These are phyloP conservation scores for Coecobrya sp. DNA, from an alignment of 2,888 invertebrate genomes.

Conservation along the genomic window DNA sequence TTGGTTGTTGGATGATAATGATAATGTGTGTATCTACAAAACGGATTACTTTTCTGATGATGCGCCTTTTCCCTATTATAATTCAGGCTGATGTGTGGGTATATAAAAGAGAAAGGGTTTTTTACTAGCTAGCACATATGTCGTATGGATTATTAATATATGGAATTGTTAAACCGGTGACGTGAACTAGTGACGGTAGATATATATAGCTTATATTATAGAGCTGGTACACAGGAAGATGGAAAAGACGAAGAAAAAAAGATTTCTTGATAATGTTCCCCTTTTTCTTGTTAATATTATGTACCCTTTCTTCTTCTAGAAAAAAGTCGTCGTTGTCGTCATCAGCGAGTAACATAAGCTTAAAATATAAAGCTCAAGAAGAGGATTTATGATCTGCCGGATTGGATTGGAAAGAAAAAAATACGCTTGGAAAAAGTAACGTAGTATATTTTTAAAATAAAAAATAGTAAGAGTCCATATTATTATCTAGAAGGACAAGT, in stretches of 20 bases:
- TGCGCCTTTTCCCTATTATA: constrained; percentile 5
- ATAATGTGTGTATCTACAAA: constrained; percentile 59
- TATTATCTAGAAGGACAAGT: background rate
- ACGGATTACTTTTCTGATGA: constrained; percentile 65
- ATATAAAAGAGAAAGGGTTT: constrained; percentile 29
- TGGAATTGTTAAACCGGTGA: constrained; percentile 30
- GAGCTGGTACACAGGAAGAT: background rate
- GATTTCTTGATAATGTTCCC: constrained; percentile 39
- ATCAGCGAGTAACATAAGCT: constrained; percentile 21
- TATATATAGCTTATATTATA: background rate
- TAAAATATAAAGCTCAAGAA: constrained; percentile 44
- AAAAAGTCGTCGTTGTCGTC: constrained; percentile 33
- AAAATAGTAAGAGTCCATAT: background rate
- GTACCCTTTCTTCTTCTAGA: constrained; percentile 20
- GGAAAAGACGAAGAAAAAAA: background rate
- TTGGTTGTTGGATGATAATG: too few species aligned
- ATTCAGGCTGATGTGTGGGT: background rate
- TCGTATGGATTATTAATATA: constrained; percentile 31
- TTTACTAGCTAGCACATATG: constrained; percentile 8
- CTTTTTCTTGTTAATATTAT: constrained; percentile 8
- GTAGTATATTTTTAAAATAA: constrained; percentile 7
- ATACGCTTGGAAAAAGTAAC: constrained; percentile 35
- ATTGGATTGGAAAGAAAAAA: constrained; percentile 75
- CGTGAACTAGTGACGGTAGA: background rate
- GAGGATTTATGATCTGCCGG: constrained; percentile 81